phyloP scores from a whole-genome alignment of 2,113 vertebrate species.

The Chamaea fasciata region DNA sequence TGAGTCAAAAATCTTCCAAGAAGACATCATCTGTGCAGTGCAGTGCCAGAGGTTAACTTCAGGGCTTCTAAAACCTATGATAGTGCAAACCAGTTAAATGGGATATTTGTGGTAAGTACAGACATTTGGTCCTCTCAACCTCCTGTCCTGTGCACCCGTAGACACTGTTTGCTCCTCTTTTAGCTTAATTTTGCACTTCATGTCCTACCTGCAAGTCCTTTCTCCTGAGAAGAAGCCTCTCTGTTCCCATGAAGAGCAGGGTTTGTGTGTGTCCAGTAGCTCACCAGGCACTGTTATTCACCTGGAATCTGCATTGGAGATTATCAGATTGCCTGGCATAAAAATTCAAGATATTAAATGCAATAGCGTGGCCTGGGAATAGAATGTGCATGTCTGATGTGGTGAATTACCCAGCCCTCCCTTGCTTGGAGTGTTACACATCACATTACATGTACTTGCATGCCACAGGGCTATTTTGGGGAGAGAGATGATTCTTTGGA shows the following conservation, averaged over 20 bases:
- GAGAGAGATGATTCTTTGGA: background rate
- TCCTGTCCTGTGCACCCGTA: rapidly evolving
- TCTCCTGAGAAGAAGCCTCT: background rate
- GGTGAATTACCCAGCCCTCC: background rate
- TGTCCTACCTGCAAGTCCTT: background rate
- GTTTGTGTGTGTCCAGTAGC: background rate
- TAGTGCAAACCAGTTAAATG: background rate
- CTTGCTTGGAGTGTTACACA: background rate
- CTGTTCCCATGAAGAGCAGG: background rate
- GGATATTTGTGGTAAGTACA: background rate
- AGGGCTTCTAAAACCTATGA: background rate
- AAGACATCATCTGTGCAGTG: background rate
- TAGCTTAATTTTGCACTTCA: background rate
- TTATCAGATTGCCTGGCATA: background rate
- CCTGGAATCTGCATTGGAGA: background rate
- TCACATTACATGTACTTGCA: background rate
- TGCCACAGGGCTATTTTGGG: background rate
- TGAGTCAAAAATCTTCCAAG: background rate
- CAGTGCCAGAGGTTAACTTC: background rate
- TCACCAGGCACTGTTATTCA: background rate
- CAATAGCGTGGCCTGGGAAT: background rate
- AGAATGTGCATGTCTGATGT: rapidly evolving
- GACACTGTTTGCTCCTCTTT: background rate
- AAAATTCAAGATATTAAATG: background rate
- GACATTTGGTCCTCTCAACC: background rate